Base-by-base conservation (phyloP, 2,888 invertebrate genomes). In the Trissonchulus sp. region DNA sequence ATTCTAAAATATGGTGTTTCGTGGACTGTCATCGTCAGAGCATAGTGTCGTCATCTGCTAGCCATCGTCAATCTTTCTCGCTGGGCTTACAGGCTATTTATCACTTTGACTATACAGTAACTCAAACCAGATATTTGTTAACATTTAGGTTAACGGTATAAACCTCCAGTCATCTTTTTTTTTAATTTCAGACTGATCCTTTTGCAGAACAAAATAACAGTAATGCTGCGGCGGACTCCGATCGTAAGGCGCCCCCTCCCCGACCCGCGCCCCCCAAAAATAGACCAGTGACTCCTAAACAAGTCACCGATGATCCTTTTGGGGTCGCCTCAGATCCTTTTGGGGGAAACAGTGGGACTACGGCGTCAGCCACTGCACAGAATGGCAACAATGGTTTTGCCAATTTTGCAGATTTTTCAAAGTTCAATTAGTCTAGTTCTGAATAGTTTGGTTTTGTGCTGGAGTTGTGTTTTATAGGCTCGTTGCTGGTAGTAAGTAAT, bases 161-260 rank as follows among this genome's bases (percentile, higher is more conserved):
- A n/a, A n/a, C n/a, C n/a, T n/a, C n/a, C n/a, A n/a, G n/a, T n/a
- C n/a, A n/a, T n/a, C n/a, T 23, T 48, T 48, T 48, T 48, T 23
- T 15, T 23, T 23, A 15, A 23, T 23, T 48, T 23, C 23, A 48
- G 48, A 48, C 8, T 48, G 48, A 48, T 48, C 48, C 48, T 48
- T 48, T 48, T 23, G 8, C 48, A 15, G 48, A n/a, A n/a, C n/a
- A n/a, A n/a, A n/a, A 48, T 48, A 48, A 48, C 48, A 48, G 23
- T 23, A 48, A 23, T 48, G 48, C 48, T 48, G 8, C 48, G 23
- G 23, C 8, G 48, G 23, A 48, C 8, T 8, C 48, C 8, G 48
- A 23, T 48, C 8, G n/a, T n/a, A n/a, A n/a, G n/a, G n/a, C 85
- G 48, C 84, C 85, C 8, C 48, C 48, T 48, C 48, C 48, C 48